phyloP scores from a whole-genome alignment of 2,113 vertebrate species.

The Herpailurus yagouaroundi region DNA sequence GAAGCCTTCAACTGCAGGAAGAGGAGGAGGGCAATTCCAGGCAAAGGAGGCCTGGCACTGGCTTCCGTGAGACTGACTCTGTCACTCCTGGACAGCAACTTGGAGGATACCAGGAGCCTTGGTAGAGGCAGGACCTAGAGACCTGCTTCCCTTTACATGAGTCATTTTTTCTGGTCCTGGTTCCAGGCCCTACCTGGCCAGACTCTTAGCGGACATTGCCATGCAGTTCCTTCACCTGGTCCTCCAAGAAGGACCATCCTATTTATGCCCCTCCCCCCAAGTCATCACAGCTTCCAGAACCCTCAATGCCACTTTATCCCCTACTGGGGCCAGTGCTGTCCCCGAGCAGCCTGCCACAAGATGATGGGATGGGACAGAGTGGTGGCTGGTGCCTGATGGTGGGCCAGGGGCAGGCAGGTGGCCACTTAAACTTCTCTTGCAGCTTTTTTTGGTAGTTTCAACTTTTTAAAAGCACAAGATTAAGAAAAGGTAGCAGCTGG shows the following conservation, averaged over 20 bases:
- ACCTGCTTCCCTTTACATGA: background rate
- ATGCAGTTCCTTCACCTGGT: fast-evolving
- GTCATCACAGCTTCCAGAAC: background rate
- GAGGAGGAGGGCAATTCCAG: background rate
- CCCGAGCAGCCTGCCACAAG: too few species aligned
- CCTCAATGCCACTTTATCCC: background rate
- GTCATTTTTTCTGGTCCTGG: background rate
- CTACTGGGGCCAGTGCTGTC: background rate
- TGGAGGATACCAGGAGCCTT: background rate
- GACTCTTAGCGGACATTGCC: background rate
- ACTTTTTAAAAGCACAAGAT: background rate
- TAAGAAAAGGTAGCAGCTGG: background rate
- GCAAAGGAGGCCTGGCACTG: background rate
- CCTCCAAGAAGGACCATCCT: background rate
- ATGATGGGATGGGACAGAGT: background rate
- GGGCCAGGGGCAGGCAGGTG: background rate
- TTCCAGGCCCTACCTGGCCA: background rate
- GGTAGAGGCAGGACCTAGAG: background rate
- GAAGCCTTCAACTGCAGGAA: background rate
- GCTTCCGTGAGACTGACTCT: background rate
- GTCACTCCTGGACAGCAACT: background rate
- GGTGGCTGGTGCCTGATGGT: background rate
- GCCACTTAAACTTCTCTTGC: fast-evolving
- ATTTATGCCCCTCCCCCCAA: background rate
- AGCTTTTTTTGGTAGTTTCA: background rate